Percentiles rank a stretch among this genome's conserved stretches.
These are phyloP conservation scores for Hydropsyche betteni DNA, from an alignment of 2,888 invertebrate genomes.

Conservation along the genomic window DNA sequence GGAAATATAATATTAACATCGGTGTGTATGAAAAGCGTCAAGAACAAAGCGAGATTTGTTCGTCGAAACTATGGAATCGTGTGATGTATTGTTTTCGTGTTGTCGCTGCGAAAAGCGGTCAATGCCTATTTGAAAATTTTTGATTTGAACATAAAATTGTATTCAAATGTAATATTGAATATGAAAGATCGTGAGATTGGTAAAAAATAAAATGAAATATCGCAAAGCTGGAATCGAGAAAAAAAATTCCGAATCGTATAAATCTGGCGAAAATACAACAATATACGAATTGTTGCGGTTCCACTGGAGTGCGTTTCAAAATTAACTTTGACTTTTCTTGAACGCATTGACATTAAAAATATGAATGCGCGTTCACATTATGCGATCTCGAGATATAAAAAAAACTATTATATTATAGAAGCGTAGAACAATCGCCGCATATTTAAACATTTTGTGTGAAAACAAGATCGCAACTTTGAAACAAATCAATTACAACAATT, in stretches of 20 bases:
- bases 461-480: constrained; percentile 9
- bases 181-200: neutral
- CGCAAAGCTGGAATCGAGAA: neutral
- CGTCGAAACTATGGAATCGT: neutral
- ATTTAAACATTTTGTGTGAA: constrained; percentile 10
- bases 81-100: neutral
- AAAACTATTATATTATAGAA: no score
- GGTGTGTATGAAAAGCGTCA: neutral
- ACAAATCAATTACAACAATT: constrained; percentile 21
- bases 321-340: no score
- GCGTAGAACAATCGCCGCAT: neutral
- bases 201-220: constrained; percentile 9
- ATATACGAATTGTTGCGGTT: no score
- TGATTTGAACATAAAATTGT: neutral
- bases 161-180: neutral
- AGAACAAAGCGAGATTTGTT: neutral
- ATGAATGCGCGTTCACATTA: no score
- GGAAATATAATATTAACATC: no score
- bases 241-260: neutral
- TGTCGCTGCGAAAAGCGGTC: neutral
- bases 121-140: neutral
- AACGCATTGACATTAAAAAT: no score
- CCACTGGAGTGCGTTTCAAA: no score
- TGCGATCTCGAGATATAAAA: no score
- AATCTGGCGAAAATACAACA: neutral